Base-by-base conservation (phyloP, 1,140 invertebrate species). In the Tribolium madens region DNA sequence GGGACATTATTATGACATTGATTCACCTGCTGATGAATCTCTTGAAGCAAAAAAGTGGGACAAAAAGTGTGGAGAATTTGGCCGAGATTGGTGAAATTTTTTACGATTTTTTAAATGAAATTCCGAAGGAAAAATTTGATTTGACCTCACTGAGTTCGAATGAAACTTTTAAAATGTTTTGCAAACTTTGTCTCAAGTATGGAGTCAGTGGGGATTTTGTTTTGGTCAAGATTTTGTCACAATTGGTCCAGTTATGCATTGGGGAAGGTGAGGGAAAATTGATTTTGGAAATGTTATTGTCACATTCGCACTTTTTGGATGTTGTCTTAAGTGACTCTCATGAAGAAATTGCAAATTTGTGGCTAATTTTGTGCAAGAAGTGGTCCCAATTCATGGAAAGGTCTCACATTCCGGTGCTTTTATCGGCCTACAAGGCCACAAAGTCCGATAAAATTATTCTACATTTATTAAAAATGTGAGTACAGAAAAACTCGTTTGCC, bases 301-400 rank as follows among this genome's bases (percentile, higher is more conserved):
- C 91, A 0, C 92, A 94, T 86, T 93, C 93, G 0, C 91, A 92
- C 80, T 93, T 93, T 83, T 85, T 92, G 31, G 91, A 92, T 79
- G 87, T 91, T 0, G 89, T 92, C 86, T 78, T 92, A 2, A 88
- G 87, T 64, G 78, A 85, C 21, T 81, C 87, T 78, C 76, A 87
- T 84, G 91, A 91, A 82, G 86, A 90, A 82, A 81, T 94, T 6
- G 79, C 92, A 10, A 87, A 91, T 78, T 86, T 93, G 18, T 81
- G 93, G 15, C 89, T 88, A 78, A 86, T 87, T 6, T 83, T 94
- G 21, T 88, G 90, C 18, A 83, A 86, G 6, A 91, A 90, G 73
- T 91, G 91, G 83, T 88, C 88, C 53, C 85, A 87, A 1, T 85
- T 92, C 0, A 90, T 94, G 87, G 86, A 89, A 75, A 73, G 87